Evolutionary conservation across 2,113 vertebrate species (phyloP).

Genomic region (Tiliqua scincoides): DNA sequence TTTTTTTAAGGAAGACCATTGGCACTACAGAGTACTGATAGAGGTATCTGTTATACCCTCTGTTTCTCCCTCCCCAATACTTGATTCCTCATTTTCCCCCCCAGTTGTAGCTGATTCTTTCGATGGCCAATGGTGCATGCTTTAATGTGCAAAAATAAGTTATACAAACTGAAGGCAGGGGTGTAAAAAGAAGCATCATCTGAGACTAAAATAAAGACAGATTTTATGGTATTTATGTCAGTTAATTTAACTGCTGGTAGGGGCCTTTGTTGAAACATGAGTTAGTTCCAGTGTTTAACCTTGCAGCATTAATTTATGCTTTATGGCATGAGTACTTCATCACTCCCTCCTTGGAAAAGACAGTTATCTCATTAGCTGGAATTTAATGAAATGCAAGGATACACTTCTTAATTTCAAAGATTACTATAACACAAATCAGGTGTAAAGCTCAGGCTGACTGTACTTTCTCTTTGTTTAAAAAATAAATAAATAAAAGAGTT

Average conservation of each 20-base stretch:
- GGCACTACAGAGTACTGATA: constrained; percentile 61
- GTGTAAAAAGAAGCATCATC: constrained; percentile 85
- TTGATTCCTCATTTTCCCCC: constrained; percentile 75
- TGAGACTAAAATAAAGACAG: constrained; percentile 87
- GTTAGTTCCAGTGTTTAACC: constrained; percentile 99
- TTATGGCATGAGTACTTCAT: constrained; percentile 94
- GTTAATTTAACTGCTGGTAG: constrained; percentile 98
- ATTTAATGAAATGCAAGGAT: constrained; percentile 99
- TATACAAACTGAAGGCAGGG: constrained; percentile 86
- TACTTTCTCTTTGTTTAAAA: constrained; percentile 70
- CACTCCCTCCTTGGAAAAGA: constrained; percentile 96
- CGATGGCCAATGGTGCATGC: constrained; percentile 85
- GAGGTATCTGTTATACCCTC: constrained; percentile 65
- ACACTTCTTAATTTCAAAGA: constrained; percentile 98
- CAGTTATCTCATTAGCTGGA: constrained; percentile 98
- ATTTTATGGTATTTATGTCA: constrained; percentile 96
- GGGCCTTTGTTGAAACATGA: constrained; percentile 98
- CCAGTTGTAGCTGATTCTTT: constrained; percentile 79
- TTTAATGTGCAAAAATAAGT: constrained; percentile 87
- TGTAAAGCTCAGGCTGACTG: constrained; percentile 89
- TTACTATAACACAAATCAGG: constrained; percentile 95
- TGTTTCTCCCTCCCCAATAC: constrained; percentile 62
- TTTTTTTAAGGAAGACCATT: constrained; percentile 30
- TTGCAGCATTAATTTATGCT: constrained; percentile 98
- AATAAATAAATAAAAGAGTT: constrained; percentile 53